phyloP scores from a whole-genome alignment of 1,140 invertebrate species.

The Camponotus floridanus region DNA sequence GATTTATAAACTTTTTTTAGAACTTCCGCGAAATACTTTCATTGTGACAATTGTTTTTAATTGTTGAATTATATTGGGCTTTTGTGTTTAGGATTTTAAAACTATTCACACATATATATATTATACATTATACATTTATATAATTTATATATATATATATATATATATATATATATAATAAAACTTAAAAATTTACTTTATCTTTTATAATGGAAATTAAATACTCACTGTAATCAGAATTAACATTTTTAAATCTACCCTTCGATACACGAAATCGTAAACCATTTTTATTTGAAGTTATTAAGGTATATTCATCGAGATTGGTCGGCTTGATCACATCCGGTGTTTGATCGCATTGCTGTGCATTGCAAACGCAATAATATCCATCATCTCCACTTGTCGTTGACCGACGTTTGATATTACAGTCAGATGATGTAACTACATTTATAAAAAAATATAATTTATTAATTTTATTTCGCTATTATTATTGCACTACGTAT shows the following conservation, averaged over 20 bases:
- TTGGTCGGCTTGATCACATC: slow-evolving; percentile 79
- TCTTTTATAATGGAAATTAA: background rate
- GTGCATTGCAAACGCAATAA: slow-evolving; percentile 94
- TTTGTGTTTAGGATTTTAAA: background rate
- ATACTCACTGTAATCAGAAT: background rate
- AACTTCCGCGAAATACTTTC: background rate
- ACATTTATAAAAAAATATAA: background rate
- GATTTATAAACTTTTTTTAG: background rate
- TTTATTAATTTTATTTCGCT: background rate
- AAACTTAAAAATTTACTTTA: background rate
- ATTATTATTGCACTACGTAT: background rate
- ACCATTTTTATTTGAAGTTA: slow-evolving; percentile 88
- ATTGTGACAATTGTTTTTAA: background rate
- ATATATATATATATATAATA: too few species aligned
- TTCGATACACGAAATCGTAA: slow-evolving; percentile 83
- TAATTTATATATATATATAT: too few species aligned
- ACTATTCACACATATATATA: background rate
- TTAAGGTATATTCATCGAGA: slow-evolving; percentile 86
- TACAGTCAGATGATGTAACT: slow-evolving; percentile 7
- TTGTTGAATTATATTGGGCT: background rate
- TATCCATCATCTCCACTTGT: slow-evolving; percentile 82
- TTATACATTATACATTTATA: too few species aligned
- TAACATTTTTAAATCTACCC: slow-evolving; percentile 71
- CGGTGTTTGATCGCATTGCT: slow-evolving; percentile 92
- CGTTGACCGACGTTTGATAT: background rate